Base-by-base conservation (phyloP, 2,888 invertebrate genomes). In the Listrodromus nycthemerus region DNA sequence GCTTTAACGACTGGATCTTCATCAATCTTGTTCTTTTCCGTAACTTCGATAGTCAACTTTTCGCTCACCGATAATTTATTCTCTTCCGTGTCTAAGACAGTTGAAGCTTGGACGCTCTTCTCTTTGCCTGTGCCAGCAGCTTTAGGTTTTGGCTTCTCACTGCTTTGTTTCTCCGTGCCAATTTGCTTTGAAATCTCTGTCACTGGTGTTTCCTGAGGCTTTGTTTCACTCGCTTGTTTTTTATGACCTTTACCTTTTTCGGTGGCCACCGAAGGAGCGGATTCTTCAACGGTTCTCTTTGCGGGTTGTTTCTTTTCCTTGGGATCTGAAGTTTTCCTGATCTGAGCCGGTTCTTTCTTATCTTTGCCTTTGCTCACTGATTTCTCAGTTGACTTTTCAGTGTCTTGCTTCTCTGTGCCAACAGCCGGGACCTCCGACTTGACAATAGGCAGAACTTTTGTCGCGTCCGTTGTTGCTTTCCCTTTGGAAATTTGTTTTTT, bases 21-120 rank as follows among this genome's bases (percentile, higher is more conserved):
- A 2, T 70, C 67, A 70, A 70, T 88, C 91, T 93, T 67, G n/a
- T 13, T 66, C 78, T 84, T 58, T 66, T 75, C 61, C 0, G 19
- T 21, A 21, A 65, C 33, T 66, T 0, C 27, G 10, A 5, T 19
- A 5, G 27, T 45, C 27, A 37, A 8, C 2, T 41, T 45, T 73
- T 76, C 61, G 55, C 33, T 10, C 48, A 41, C 52, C 33, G 82
- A 19, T 19, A 24, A 2, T 33, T 80, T 70, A 16, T 66, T 61
- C 10, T 76, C 63, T 30, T 85, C 61, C 33, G 61, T 13, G 16
- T 55, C 66, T 13, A 41, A 1, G 5, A 19, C 45, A 6, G n/a
- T 41, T 10, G 58, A 3, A 37, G 13, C 61, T 74, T 82, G 41
- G 63, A 61, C 73, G 55, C 84, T 78, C 71, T 76, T 73, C 45